Base-by-base conservation (phyloP, 2,797 vertebrate species). In the Myiotriccus ornatus region DNA sequence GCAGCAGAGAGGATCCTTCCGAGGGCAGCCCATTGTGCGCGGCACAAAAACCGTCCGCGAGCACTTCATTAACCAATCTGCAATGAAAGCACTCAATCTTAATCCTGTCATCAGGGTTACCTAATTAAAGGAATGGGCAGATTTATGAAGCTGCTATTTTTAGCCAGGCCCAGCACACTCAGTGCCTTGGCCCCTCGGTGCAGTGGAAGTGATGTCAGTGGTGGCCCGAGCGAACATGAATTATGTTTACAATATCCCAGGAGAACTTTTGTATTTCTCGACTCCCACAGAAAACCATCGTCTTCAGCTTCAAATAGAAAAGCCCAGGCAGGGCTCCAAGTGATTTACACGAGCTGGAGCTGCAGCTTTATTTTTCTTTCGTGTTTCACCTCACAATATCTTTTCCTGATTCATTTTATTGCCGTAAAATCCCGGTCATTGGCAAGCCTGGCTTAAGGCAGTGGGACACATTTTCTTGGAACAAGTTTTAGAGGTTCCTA, bases 121-220 rank as follows among this genome's bases (percentile, higher is more conserved):
- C 90, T 96, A 96, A 97, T 97, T 96, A 98, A 93, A 95, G 96
- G 88, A 95, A 94, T 6, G 55, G 84, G 70, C 73, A 93, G 94
- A 95, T 95, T 97, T 97, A 97, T 97, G 97, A 93, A 86, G 84
- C 55, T 91, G 93, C 93, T 98, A 96, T 97, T 97, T 97, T 97
- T 97, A 96, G 84, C 77, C 71, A 77, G 71, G 65, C 93, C 95
- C 77, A 9, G 86, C 37, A 90, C 91, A 80, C 41, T 86, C 76
- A 92, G 96, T 94, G 95, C 96, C 65, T 93, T 95, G 75, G 93
- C 95, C 93, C 86, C 92, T 85, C 63, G 35, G 86, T 68, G 80
- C 75, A 20, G 68, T 84, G 98, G 97, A 98, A 97, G 94, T 97
- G 97, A 98, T 71, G 94, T 97, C 96, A 96, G 90, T 20, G 5